Percentiles rank a stretch among this genome's conserved stretches.
Conservation (phyloP, 2,113 vertebrate species). For the Ammodytes dubius region DNA sequence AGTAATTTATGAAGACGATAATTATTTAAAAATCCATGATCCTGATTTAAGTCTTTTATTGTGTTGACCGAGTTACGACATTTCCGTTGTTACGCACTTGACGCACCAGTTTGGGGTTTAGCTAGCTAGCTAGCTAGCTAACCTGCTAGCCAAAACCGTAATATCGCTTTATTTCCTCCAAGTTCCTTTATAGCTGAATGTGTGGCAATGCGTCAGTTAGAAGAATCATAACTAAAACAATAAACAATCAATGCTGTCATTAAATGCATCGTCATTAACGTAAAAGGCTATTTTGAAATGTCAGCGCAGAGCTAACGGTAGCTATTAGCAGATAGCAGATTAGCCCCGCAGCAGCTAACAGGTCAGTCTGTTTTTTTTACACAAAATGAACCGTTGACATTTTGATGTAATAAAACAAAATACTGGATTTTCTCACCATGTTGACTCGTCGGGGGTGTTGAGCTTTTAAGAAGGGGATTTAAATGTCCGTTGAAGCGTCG, state of each 20-base stretch:
- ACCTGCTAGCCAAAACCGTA: fast-evolving
- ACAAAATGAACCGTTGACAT: background rate
- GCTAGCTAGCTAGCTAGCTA: background rate
- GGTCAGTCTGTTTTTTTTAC: background rate
- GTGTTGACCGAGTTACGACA: background rate
- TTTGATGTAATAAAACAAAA: background rate
- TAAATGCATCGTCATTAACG: background rate
- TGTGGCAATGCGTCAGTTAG: background rate
- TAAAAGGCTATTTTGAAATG: background rate
- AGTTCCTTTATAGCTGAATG: fast-evolving
- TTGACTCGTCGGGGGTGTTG: background rate
- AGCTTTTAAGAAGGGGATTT: background rate
- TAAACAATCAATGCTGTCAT: background rate
- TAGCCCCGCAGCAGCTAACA: conserved; percentile 32
- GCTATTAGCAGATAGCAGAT: conserved; percentile 14
- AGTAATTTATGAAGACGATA: background rate
- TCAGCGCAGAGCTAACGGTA: conserved; percentile 7
- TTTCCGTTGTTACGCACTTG: conserved; percentile 24
- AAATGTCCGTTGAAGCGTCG: conserved; percentile 9
- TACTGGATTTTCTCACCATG: conserved; percentile 23
- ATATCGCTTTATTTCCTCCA: background rate
- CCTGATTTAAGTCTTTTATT: conserved; percentile 18
- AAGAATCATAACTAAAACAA: background rate
- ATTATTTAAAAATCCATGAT: background rate
- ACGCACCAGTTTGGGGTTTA: background rate